Conservation (phyloP, 1,140 invertebrate species). For the Solen grandis region DNA sequence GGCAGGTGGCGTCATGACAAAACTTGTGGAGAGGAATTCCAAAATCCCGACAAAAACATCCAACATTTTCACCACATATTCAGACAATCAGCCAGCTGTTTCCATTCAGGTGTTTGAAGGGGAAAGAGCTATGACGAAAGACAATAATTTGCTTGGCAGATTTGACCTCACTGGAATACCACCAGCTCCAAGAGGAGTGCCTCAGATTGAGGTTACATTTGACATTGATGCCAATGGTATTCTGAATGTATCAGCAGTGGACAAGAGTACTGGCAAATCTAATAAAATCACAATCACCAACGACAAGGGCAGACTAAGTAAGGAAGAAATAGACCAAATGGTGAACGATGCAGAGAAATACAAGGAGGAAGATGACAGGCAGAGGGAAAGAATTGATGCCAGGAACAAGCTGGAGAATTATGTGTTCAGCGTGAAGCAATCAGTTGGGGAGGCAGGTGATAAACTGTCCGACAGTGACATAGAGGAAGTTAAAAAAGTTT, state of each 20-base stretch:
- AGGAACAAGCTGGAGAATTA: conserved; percentile 87
- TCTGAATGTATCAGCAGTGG: too few relatives aligned
- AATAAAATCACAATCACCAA: conserved; percentile 87
- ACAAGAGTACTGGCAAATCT: conserved; percentile 89
- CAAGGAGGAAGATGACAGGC: conserved; percentile 80
- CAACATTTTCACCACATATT: conserved; percentile 78
- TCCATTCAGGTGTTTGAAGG: conserved; percentile 86
- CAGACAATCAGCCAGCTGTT: conserved; percentile 88
- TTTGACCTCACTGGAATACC: conserved; percentile 96
- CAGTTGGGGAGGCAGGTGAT: conserved; percentile 77
- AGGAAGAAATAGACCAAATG: conserved; percentile 94
- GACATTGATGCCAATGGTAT: too few relatives aligned
- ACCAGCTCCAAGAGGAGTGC: too few relatives aligned
- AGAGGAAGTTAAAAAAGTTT: conserved; percentile 91
- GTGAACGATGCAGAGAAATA: conserved; percentile 84
- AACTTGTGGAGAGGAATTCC: conserved; percentile 72
- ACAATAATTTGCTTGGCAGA: conserved; percentile 91
- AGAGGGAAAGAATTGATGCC: conserved; percentile 71
- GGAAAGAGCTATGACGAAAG: conserved; percentile 84
- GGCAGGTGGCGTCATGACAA: conserved; percentile 85
- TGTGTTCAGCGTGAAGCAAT: too few relatives aligned
- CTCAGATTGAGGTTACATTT: too few relatives aligned
- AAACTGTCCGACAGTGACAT: conserved; percentile 87
- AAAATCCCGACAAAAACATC: too few relatives aligned
- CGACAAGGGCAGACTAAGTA: conserved; percentile 84